Evolutionary conservation across 2,797 vertebrate genomes (phyloP), one percentile per base, ranked within the genome.

Genomic region (Micrastur ruficollis): DNA sequence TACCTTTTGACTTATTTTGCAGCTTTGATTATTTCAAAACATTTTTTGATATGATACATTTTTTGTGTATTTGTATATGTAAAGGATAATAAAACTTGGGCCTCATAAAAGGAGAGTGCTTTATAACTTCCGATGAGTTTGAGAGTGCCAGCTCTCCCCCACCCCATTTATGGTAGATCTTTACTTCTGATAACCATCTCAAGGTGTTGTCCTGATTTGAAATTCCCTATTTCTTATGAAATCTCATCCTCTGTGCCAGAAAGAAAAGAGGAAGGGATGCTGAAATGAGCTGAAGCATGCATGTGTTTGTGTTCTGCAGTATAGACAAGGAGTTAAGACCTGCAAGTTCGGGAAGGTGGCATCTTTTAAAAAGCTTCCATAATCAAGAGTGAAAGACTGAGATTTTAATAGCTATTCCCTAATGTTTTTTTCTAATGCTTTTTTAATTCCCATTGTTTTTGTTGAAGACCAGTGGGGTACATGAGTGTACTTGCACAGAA

Each of bases 61-160:
- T 53, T 75, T 50, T 17, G 11, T 55, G 19, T 42, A 25, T 63
- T 75, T 46, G 5, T 86, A 6, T 47, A 55, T n/a, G 11, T 75
- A 61, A 71, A 50, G 9, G 25, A 20, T 50, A 72, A 12, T 61
- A 81, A 42, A 73, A 23, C 19, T 15, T 59, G 14, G 16, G 13
- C 16, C 8, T 79, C 15, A 10, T 75, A 29, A 61, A 56, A 86
- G n/a, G 25, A 76, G 29, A 93, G 13, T 13, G 9, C 42, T 71
- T 8, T 70, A 5, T 31, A 84, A 50, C 32, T 68, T 80, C 10
- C 82, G 29, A 34, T 84, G 15, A 58, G 1, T 79, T 59, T 78
- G 66, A 52, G 38, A 84, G 14, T 14, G 12, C 38, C 5, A 6
- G 50, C 4, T 3, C 2, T 3, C 4, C 2, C 3, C 26, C 6